These are phyloP conservation scores for Nesoenas mayeri DNA, from an alignment of 2,113 vertebrate genomes.

Conservation along the genomic window DNA sequence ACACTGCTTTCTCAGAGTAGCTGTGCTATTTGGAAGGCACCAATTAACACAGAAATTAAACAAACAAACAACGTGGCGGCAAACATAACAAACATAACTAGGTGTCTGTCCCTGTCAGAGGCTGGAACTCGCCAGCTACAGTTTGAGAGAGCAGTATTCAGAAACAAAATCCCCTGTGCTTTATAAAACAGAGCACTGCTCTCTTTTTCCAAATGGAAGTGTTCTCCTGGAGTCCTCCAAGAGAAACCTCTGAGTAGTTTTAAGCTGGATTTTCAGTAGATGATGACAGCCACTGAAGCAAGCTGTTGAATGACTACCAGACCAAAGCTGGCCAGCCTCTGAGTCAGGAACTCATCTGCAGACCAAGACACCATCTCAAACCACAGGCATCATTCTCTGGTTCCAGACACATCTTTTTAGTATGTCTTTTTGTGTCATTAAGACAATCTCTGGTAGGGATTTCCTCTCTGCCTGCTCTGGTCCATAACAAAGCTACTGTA, in stretches of 20 bases:
- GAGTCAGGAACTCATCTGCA: neutral
- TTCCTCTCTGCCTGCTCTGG: neutral
- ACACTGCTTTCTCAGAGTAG: neutral
- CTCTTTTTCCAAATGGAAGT: neutral
- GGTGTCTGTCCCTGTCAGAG: neutral
- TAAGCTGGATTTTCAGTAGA: neutral
- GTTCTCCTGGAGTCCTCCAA: neutral
- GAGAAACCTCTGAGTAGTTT: neutral
- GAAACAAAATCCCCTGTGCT: neutral
- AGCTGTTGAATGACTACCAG: neutral
- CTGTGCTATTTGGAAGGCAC: constrained; percentile 1
- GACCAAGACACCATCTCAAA: neutral
- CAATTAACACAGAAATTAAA: constrained; percentile 32
- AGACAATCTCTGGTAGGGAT: neutral
- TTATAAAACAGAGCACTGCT: neutral
- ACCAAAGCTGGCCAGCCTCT: neutral
- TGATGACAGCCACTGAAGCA: neutral
- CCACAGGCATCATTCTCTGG: neutral
- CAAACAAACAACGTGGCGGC: neutral
- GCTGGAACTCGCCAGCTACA: neutral
- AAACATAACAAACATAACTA: constrained; percentile 37
- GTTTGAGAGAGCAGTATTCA: neutral
- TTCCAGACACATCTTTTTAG: neutral
- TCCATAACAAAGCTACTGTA: neutral
- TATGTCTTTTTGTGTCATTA: neutral